These are phyloP conservation scores for Saccopteryx leptura DNA, from an alignment of 2,113 vertebrate species.

Conservation along the genomic window DNA sequence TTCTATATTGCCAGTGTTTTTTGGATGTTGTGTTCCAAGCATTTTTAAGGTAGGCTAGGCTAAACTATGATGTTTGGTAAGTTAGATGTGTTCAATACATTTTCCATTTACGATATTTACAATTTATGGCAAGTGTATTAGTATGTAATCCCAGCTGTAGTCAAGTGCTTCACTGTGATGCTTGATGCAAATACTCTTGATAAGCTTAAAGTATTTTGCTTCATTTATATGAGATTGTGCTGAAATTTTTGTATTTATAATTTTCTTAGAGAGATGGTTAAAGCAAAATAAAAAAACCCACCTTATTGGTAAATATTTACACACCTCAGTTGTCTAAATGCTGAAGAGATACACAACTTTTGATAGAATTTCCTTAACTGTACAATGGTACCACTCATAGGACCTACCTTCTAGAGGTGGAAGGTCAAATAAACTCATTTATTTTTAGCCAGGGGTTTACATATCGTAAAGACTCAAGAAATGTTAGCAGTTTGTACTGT, in stretches of 20 bases:
- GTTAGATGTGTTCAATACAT: not conserved
- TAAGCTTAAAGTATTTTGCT: conserved; percentile 14
- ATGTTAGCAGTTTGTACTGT: not conserved
- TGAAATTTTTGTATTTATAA: not conserved
- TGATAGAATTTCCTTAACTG: not conserved
- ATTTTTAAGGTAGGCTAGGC: not conserved
- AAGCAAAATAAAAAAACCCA: not conserved
- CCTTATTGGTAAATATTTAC: not conserved
- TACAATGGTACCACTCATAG: not conserved
- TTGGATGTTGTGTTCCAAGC: not conserved
- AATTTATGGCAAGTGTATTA: not conserved
- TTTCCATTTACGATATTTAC: not conserved
- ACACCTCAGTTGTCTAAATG: not conserved
- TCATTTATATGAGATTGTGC: not conserved
- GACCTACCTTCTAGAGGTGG: not conserved
- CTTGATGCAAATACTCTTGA: conserved; percentile 7
- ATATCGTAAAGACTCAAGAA: not conserved
- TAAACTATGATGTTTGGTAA: not conserved
- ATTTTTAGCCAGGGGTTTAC: not conserved
- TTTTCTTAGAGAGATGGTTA: conserved; percentile 6
- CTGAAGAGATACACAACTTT: not conserved
- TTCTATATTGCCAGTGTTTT: not conserved
- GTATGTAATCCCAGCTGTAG: not conserved
- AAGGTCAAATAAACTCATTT: not conserved
- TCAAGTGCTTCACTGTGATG: conserved; percentile 1